Evolutionary conservation across 2,888 invertebrate species (phyloP).

Genomic region (Eumerus sabulonum): DNA sequence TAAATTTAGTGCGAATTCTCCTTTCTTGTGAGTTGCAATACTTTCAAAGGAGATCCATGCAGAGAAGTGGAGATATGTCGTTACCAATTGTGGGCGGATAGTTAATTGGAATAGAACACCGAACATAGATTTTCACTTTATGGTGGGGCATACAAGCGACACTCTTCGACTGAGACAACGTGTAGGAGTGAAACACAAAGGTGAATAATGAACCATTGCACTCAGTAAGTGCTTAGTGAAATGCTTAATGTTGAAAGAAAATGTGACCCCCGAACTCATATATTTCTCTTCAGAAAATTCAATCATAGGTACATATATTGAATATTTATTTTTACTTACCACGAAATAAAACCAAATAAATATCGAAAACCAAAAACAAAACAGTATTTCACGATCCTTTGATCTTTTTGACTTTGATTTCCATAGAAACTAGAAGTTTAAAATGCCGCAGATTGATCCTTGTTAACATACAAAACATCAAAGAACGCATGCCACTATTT

Average conservation of each 20-base stretch:
- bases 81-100: conserved; percentile 68
- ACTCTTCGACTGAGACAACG: conserved; percentile 24
- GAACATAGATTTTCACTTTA: conserved; percentile 69
- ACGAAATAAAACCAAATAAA: too few species aligned
- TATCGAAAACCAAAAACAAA: conserved; percentile 19
- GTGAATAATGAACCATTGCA: conserved; percentile 54
- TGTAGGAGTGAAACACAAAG: conserved; percentile 58
- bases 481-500: conserved; percentile 50
- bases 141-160: conserved; percentile 33
- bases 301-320: too few species aligned
- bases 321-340: neutral
- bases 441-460: conserved; percentile 27
- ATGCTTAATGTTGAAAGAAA: conserved; percentile 37
- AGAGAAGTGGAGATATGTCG: conserved; percentile 53
- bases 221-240: conserved; percentile 19
- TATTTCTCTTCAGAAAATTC: conserved; percentile 48
- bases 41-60: conserved; percentile 39
- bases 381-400: conserved; percentile 54
- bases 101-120: conserved; percentile 67
- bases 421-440: conserved; percentile 46
- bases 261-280: conserved; percentile 17
- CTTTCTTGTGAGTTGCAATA: conserved; percentile 49
- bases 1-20: conserved; percentile 63
- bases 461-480: conserved; percentile 33
- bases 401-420: conserved; percentile 52